Base-by-base conservation (phyloP, 2,888 invertebrate genomes). In the Synergus japonicus region DNA sequence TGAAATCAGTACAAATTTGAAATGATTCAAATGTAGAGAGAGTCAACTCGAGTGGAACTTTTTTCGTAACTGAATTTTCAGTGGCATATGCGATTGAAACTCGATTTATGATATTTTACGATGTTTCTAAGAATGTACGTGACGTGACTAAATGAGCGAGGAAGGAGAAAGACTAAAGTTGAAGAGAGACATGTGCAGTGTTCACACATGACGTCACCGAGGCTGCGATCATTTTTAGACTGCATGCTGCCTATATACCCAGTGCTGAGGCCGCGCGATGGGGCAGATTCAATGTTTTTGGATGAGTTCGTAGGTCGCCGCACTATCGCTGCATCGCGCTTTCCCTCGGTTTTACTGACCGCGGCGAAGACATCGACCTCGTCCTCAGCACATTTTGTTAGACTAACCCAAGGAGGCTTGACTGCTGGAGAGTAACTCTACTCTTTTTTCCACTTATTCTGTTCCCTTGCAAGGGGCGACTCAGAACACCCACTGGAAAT, bases 161-260 rank as follows among this genome's bases (percentile, higher is more conserved):
- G 58, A 66, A 65, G 65, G 66, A 65, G 65, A 60, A 22, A 43
- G 54, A 4, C 44, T 18, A n/a, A 22, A 37, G 37, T 37, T 37
- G 37, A 43, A 65, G 69, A 67, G 49, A 29, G 44, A 63, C 65
- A 41, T 79, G 76, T 80, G 58, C 78, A 76, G 22, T 79, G 76
- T 80, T 64, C 78, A 76, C 78, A 43, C 78, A 78, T 89, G 90
- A 89, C 88, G 89, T 88, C 89, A 89, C 82, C 83, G 79, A 76
- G 82, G 85, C 79, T 84, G 86, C 86, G 87, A 89, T 89, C 90
- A 88, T 90, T 89, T 89, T 89, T 89, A 90, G 89, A 87, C 86
- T 83, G 86, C 85, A 88, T 87, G 76, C 79, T 78, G 77, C 73
- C 49, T 29, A 78, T 41, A 67, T 67, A 64, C 60, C 79, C 49